phyloP scores from a whole-genome alignment of 2,888 invertebrate species.

The Ischnus inquisitorius region DNA sequence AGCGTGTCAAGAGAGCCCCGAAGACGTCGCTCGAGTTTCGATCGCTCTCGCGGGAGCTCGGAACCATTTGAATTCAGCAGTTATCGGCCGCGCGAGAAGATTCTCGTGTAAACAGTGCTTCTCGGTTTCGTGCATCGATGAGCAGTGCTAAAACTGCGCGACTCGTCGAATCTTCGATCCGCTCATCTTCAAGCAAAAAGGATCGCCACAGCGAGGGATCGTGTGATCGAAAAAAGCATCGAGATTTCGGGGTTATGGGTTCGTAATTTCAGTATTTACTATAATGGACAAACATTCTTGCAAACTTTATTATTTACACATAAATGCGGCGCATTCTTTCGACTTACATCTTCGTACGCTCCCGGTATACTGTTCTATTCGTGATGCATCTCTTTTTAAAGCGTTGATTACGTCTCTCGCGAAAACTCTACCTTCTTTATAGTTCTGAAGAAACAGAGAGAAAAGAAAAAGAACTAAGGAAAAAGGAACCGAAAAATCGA shows the following conservation, averaged over 20 bases:
- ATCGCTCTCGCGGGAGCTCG: slow-evolving; percentile 33
- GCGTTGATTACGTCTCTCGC: slow-evolving; percentile 34
- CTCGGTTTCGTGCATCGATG: background rate
- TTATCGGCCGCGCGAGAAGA: background rate
- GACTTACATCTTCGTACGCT: slow-evolving; percentile 55
- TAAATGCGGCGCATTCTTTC: slow-evolving; percentile 50
- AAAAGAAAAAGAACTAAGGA: background rate
- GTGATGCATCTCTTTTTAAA: slow-evolving; percentile 42
- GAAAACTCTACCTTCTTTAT: slow-evolving; percentile 5
- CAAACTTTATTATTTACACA: slow-evolving; percentile 65
- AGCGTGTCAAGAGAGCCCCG: background rate
- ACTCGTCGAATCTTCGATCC: background rate
- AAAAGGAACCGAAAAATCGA: background rate
- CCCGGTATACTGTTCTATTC: slow-evolving; percentile 29
- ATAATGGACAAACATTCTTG: slow-evolving; percentile 34
- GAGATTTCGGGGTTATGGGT: background rate
- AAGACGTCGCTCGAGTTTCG: slow-evolving; percentile 13
- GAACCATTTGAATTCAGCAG: slow-evolving; percentile 22
- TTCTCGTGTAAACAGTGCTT: background rate
- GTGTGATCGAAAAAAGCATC: background rate
- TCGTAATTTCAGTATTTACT: slow-evolving; percentile 1
- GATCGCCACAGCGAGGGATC: background rate
- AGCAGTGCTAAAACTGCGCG: background rate
- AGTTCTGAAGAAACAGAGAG: background rate
- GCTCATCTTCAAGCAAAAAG: background rate